Evolutionary conservation across 2,888 invertebrate genomes (phyloP).

Genomic region (Apodemia mormo): DNA sequence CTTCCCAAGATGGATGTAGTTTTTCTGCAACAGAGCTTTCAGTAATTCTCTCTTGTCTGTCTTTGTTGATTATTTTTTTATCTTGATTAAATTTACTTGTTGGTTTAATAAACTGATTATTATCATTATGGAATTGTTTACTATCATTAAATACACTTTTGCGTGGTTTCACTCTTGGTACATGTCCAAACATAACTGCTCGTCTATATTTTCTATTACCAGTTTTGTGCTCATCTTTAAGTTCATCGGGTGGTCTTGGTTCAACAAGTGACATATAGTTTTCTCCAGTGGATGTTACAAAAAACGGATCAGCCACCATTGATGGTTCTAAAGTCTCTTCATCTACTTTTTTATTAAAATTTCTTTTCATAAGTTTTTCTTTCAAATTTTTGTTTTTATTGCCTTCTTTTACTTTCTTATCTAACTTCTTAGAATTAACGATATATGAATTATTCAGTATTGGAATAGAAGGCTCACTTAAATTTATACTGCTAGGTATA

Average conservation of each 20-base stretch:
- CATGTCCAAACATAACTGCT: slow-evolving; percentile 73
- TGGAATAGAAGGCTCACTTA: background rate
- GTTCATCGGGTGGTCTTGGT: slow-evolving; percentile 68
- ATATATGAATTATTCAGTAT: background rate
- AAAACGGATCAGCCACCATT: slow-evolving; percentile 73
- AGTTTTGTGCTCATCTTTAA: slow-evolving; percentile 66
- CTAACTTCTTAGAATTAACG: slow-evolving; percentile 29
- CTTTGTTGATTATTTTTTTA: slow-evolving; percentile 31
- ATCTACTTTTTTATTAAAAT: slow-evolving; percentile 55
- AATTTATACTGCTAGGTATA: background rate
- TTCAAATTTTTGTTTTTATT: slow-evolving; percentile 66
- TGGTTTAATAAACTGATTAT: slow-evolving; percentile 29
- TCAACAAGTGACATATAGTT: slow-evolving; percentile 72
- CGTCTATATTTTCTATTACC: slow-evolving; percentile 70
- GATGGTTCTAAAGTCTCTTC: slow-evolving; percentile 42
- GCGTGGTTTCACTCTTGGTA: slow-evolving; percentile 51
- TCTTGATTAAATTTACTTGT: slow-evolving; percentile 16
- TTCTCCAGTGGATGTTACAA: slow-evolving; percentile 68
- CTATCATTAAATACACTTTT: slow-evolving; percentile 43
- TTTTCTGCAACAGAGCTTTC: slow-evolving; percentile 54
- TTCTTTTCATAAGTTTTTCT: slow-evolving; percentile 59
- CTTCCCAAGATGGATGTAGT: slow-evolving; percentile 80
- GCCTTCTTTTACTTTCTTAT: slow-evolving; percentile 55
- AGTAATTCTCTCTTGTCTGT: slow-evolving; percentile 29
- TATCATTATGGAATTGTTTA: slow-evolving; percentile 34